phyloP scores from a whole-genome alignment of 37 sponge, comb jelly and placozoan species.

The Oscarella lobularis region DNA sequence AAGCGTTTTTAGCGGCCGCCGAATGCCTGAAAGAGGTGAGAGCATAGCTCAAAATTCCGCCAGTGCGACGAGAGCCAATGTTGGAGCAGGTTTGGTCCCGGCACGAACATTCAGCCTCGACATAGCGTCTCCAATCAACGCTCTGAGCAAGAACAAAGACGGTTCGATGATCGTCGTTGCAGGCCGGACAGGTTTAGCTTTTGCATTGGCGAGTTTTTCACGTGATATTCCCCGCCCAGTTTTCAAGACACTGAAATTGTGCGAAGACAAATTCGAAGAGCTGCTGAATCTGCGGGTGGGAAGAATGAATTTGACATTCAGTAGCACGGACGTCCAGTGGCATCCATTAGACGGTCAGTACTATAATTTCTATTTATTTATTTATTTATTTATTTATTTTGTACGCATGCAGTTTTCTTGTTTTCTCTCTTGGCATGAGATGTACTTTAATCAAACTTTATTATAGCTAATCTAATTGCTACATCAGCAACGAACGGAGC shows the following conservation, averaged over 20 bases:
- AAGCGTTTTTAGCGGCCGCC: no score
- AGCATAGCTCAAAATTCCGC: no score
- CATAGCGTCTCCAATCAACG: conserved; percentile 17
- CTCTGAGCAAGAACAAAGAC: conserved; percentile 27
- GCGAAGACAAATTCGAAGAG: neutral
- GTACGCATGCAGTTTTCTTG: neutral
- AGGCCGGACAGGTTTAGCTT: conserved; percentile 37
- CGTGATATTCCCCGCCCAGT: neutral
- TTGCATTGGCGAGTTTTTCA: neutral
- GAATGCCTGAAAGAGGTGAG: no score
- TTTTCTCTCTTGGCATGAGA: neutral
- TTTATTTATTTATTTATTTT: neutral
- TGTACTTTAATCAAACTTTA: neutral
- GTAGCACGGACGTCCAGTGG: conserved; percentile 62
- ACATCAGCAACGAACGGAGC: conserved; percentile 68
- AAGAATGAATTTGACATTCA: conserved; percentile 51
- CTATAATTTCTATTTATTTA: neutral
- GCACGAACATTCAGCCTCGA: conserved; percentile 1
- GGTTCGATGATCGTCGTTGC: conserved; percentile 33
- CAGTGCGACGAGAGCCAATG: no score
- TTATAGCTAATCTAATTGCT: conserved; percentile 36
- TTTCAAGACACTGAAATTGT: neutral
- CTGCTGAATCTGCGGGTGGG: neutral
- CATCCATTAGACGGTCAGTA: conserved; percentile 42
- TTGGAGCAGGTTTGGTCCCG: neutral